These are phyloP conservation scores for Ophion slaviceki DNA, from an alignment of 2,888 invertebrate genomes.

Conservation along the genomic window DNA sequence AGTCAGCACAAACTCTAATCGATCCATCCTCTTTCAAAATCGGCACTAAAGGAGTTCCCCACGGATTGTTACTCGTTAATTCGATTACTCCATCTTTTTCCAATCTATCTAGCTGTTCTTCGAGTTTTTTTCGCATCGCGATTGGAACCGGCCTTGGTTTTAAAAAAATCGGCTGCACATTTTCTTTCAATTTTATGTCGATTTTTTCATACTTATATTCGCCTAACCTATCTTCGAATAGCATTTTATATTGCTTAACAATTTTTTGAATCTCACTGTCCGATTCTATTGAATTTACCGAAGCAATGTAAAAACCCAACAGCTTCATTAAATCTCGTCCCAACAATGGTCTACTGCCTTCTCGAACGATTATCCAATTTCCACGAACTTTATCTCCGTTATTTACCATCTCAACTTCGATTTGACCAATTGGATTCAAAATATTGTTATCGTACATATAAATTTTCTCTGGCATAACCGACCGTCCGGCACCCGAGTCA, in stretches of 20 bases:
- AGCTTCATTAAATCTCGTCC: conserved; percentile 64
- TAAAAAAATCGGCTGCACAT: conserved; percentile 15
- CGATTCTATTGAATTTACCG: conserved; percentile 27
- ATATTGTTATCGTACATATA: conserved; percentile 53
- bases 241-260: conserved; percentile 17
- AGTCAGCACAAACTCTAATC: conserved; percentile 29
- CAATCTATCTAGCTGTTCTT: conserved; percentile 3
- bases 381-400: conserved; percentile 26
- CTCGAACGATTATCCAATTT: conserved; percentile 57
- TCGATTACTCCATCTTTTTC: conserved; percentile 24
- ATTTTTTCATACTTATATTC: conserved; percentile 10
- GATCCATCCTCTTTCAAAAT: conserved; percentile 26
- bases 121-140: conserved; percentile 20
- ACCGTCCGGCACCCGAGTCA: conserved; percentile 21
- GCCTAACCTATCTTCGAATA: conserved; percentile 36
- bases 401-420: conserved; percentile 48
- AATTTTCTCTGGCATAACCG: conserved; percentile 18
- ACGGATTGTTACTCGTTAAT: background rate
- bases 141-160: conserved; percentile 36
- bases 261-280: conserved; percentile 19
- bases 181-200: conserved; percentile 5
- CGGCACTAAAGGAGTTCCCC: conserved; percentile 24
- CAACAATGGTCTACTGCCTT: conserved; percentile 53
- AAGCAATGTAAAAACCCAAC: conserved; percentile 55
- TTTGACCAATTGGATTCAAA: conserved; percentile 57